A percentile compares a stretch with the other conserved stretches of the same genome.
phyloP scores from a whole-genome alignment of 2,113 vertebrate species.

The Campylomormyrus tamandua region DNA sequence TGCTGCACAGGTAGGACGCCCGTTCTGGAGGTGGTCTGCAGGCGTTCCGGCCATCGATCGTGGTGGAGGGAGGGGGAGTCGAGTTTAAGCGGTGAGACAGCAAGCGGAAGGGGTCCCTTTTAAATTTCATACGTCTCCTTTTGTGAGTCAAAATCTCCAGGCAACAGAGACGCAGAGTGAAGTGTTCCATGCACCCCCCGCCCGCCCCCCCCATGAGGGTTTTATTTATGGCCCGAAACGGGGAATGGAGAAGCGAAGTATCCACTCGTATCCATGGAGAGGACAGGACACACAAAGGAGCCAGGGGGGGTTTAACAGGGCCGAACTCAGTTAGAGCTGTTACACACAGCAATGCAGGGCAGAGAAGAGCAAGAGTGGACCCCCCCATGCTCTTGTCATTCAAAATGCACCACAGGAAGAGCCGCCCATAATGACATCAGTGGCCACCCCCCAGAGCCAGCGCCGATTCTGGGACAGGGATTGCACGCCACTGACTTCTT shows the following conservation, averaged over 20 bases:
- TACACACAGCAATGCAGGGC: not conserved
- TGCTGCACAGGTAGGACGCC: not conserved
- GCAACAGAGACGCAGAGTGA: not conserved
- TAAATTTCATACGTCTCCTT: not conserved
- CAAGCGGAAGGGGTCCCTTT: not conserved
- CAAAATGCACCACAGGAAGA: constrained; percentile 26
- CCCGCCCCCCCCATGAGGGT: not conserved
- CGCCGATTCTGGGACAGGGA: not conserved
- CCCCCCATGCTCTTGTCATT: constrained; percentile 35
- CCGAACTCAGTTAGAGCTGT: not conserved
- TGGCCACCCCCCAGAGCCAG: not conserved
- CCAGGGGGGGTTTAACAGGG: not conserved
- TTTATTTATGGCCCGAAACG: not conserved
- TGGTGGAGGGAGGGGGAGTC: not conserved
- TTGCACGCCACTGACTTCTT: not conserved
- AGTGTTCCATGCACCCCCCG: not conserved
- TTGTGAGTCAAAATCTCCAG: not conserved
- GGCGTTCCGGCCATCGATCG: not conserved
- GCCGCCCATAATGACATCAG: constrained; percentile 33
- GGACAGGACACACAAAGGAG: not conserved
- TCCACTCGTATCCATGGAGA: not conserved
- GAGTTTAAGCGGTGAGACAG: not conserved
- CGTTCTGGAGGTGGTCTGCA: not conserved
- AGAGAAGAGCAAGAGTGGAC: not conserved
- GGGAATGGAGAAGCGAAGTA: not conserved